Percentiles rank a stretch among this genome's conserved stretches.
Evolutionary conservation across 2,888 invertebrate genomes (phyloP).

Genomic region (Trimorus sp.): DNA sequence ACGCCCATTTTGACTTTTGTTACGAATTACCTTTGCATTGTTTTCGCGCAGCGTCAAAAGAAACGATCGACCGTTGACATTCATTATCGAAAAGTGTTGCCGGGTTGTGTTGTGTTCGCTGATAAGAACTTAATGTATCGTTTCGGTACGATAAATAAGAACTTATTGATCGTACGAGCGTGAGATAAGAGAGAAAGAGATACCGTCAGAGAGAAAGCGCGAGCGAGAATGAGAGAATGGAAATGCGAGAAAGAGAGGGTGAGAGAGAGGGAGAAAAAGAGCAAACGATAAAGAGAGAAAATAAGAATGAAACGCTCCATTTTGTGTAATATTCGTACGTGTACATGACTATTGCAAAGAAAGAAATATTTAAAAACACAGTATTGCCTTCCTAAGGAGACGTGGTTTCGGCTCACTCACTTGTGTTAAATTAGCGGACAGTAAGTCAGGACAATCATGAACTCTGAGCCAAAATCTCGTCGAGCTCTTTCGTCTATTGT

Average conservation of each 20-base stretch:
- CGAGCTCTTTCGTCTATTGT: slow-evolving; percentile 68
- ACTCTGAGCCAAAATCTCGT: slow-evolving; percentile 71
- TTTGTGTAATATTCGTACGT: not conserved
- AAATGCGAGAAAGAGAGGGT: not conserved
- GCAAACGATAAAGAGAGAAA: slow-evolving; percentile 10
- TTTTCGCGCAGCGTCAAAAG: slow-evolving; percentile 9
- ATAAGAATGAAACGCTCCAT: slow-evolving; percentile 30
- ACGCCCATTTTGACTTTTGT: no score
- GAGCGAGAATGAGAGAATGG: no score
- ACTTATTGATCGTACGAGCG: not conserved
- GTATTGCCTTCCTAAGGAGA: slow-evolving; percentile 78
- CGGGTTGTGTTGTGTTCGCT: slow-evolving; percentile 11
- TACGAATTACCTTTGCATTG: not conserved
- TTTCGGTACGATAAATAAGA: no score
- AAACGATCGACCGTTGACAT: slow-evolving; percentile 29
- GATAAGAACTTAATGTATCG: slow-evolving; percentile 6
- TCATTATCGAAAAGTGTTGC: slow-evolving; percentile 19
- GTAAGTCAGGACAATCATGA: slow-evolving; percentile 78
- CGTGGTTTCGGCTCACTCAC: slow-evolving; percentile 73
- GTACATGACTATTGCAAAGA: slow-evolving; percentile 34
- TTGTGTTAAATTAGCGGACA: slow-evolving; percentile 78
- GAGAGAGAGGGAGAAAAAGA: not conserved
- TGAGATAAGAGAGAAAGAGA: no score
- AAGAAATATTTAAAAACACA: slow-evolving; percentile 73
- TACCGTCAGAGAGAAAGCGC: no score